These are phyloP conservation scores for Nycticryphes semicollaris DNA, from an alignment of 2,113 vertebrate species.

Conservation along the genomic window DNA sequence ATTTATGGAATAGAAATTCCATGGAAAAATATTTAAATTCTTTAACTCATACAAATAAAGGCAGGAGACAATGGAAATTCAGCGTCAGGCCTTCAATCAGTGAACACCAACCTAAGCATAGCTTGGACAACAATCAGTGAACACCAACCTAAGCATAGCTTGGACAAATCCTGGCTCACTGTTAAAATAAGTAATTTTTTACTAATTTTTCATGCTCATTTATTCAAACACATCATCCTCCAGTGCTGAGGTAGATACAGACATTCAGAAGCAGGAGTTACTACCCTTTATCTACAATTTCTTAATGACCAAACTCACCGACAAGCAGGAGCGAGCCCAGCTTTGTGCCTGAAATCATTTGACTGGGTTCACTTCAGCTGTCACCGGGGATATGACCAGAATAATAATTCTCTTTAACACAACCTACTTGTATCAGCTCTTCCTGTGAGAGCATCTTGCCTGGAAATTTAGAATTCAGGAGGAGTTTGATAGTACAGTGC, in stretches of 20 bases:
- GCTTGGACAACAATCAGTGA: neutral
- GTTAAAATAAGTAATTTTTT: neutral
- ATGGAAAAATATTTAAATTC: neutral
- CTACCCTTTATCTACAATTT: neutral
- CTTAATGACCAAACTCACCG: neutral
- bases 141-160: neutral
- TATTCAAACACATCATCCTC: neutral
- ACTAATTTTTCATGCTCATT: neutral
- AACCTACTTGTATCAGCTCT: neutral
- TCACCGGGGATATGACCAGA: neutral
- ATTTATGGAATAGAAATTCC: neutral
- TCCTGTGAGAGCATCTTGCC: neutral
- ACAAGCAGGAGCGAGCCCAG: neutral
- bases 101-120: neutral
- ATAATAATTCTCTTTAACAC: slow-evolving; percentile 42
- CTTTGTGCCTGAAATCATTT: neutral
- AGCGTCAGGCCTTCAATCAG: neutral
- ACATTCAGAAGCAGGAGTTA: neutral
- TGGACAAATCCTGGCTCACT: neutral
- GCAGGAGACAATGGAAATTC: neutral
- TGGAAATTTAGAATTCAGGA: neutral
- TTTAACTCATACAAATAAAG: neutral
- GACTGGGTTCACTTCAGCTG: neutral
- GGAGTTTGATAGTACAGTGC: neutral
- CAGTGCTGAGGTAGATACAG: neutral